These are phyloP conservation scores for Synchiropus splendidus DNA, from an alignment of 2,113 vertebrate species.

Conservation along the genomic window DNA sequence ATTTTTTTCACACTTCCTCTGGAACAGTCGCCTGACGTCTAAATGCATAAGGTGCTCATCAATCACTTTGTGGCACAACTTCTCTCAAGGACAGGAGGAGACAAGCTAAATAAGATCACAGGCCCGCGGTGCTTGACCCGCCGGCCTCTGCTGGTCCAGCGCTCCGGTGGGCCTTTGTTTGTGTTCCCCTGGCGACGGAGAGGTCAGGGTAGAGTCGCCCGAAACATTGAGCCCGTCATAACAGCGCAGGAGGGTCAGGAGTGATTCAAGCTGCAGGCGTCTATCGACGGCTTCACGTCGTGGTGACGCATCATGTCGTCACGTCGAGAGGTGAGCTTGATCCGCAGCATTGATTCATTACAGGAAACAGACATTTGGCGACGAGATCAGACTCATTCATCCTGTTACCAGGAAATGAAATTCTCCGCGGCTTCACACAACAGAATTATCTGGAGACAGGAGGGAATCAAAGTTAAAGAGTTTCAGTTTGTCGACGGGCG, in stretches of 20 bases:
- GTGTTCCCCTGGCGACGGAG: slow-evolving; percentile 10
- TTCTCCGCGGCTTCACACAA: neutral
- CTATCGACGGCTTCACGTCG: too few relatives aligned
- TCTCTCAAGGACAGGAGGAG: slow-evolving; percentile 45
- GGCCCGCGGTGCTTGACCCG: slow-evolving; percentile 12
- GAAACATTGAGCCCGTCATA: slow-evolving; percentile 5
- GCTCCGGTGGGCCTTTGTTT: slow-evolving; percentile 9
- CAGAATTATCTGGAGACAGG: too few relatives aligned
- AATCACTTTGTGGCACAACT: slow-evolving; percentile 29
- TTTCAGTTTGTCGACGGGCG: too few relatives aligned
- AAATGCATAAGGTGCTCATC: slow-evolving; percentile 32
- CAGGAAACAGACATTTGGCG: too few relatives aligned
- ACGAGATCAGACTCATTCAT: neutral
- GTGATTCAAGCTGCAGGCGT: too few relatives aligned
- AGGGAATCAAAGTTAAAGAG: too few relatives aligned
- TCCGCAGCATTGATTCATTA: too few relatives aligned
- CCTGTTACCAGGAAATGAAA: neutral
- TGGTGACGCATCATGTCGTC: too few relatives aligned
- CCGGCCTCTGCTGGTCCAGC: neutral
- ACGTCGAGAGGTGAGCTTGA: too few relatives aligned
- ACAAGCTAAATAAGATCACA: slow-evolving; percentile 20
- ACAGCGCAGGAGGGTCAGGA: too few relatives aligned
- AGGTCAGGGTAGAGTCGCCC: slow-evolving; percentile 8
- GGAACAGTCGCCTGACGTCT: slow-evolving; percentile 17
- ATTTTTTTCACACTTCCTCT: neutral